Percentiles rank a stretch among this genome's conserved stretches.
These are phyloP conservation scores for Lutra lutra DNA, from an alignment of 2,797 vertebrate genomes.

Conservation along the genomic window DNA sequence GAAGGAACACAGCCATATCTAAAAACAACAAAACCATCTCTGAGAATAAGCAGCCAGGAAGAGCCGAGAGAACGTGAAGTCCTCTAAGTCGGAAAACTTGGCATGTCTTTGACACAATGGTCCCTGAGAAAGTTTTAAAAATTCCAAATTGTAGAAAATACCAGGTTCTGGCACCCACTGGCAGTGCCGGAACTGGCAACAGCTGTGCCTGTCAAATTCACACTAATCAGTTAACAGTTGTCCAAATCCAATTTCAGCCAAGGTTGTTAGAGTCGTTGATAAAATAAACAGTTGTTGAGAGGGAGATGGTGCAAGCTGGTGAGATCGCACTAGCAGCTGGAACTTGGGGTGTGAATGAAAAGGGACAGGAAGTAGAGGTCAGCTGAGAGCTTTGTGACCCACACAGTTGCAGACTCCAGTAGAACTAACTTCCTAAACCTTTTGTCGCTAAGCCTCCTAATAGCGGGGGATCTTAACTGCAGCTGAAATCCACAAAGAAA, in stretches of 20 bases:
- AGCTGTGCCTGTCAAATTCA: constrained; percentile 29
- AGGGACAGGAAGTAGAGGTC: background rate
- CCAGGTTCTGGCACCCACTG: background rate
- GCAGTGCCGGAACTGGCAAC: background rate
- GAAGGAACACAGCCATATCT: background rate
- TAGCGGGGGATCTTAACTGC: background rate
- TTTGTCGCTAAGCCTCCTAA: background rate
- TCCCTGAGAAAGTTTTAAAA: background rate
- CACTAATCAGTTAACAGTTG: constrained; percentile 45
- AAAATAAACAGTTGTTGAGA: constrained; percentile 28
- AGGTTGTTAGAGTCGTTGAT: background rate
- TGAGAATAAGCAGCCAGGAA: background rate
- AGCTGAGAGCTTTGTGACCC: background rate
- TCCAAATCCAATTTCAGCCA: constrained; percentile 33
- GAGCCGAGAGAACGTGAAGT: background rate
- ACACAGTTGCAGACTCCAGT: background rate
- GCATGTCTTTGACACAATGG: rapidly evolving
- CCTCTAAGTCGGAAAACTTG: background rate
- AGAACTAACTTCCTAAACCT: background rate
- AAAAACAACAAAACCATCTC: background rate
- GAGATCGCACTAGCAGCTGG: background rate
- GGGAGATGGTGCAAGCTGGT: background rate
- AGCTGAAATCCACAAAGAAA: background rate
- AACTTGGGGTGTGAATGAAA: background rate
- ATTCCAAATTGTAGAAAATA: background rate